Base-by-base conservation (phyloP, 2,888 invertebrate genomes). In the Alloplasta piceator region DNA sequence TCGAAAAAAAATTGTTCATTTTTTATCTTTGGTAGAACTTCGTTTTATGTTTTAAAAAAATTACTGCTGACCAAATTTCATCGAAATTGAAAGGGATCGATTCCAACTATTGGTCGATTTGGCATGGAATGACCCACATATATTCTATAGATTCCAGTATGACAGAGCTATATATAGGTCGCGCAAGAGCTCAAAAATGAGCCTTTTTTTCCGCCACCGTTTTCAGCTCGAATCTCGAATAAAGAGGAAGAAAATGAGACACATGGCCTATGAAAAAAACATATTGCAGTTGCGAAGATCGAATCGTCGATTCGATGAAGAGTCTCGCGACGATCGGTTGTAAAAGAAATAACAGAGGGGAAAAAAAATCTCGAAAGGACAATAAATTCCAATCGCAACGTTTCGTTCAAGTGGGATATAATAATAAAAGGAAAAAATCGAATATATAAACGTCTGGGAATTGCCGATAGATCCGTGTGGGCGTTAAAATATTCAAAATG, bases 401-500 rank as follows among this genome's bases (percentile, higher is more conserved):
- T 66, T 50, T 43, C 48, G 43, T 71, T 72, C 78, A 46, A 70
- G 61, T 63, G 63, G 46, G 58, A 26, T 68, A 67, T 43, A 58
- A 46, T 72, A 58, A 77, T 26, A 26, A 26, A 26, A 26, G 26
- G 26, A 71, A 77, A 52, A 16, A 50, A 72, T 72, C 38, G 48
- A 26, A 43, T 60, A 43, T 60, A 66, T 55, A 70, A 81, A 60
- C 26, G 56, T 60, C 43, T 12, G n/a, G 14, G 67, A 75, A 55
- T 77, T 64, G 67, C 48, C 74, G 63, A 64, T 64, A n/a, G 43
- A 36, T 58, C 9, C 52, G 10, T 39, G 64, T 55, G 39, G 63
- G 61, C 52, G 78, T 74, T 81, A 56, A 81, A 74, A 74, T 74
- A 81, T 74, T 75, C 81, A 67, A 66, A 78, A 74, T 78, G 66